Conservation (phyloP, 2,113 vertebrate genomes). For the Pteronura brasiliensis region DNA sequence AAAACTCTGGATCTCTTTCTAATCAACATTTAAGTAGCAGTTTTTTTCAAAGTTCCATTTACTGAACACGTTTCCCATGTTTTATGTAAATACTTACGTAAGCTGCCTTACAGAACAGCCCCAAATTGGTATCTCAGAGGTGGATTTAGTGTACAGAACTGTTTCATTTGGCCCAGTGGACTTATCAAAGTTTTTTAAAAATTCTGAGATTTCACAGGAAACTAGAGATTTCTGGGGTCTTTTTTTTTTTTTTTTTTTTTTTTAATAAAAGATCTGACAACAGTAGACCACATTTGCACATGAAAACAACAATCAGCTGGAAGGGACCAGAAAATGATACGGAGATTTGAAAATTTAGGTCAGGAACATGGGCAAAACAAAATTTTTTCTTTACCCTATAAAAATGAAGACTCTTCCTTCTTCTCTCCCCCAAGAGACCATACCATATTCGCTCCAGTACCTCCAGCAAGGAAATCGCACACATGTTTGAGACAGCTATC, state of each 20-base stretch:
- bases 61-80: not conserved
- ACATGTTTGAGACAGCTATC: slow-evolving; percentile 87
- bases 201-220: not conserved
- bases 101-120: not conserved
- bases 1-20: not conserved
- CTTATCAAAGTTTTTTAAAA: not conserved
- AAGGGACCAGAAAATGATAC: not conserved
- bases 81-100: not conserved
- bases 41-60: not conserved
- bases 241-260: not conserved
- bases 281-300: not conserved
- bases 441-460: slow-evolving; percentile 92
- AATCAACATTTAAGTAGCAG: not conserved
- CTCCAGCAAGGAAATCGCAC: slow-evolving; percentile 89
- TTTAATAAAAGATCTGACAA: not conserved
- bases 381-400: not conserved
- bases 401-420: not conserved
- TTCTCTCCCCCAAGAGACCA: slow-evolving; percentile 87
- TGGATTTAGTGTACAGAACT: not conserved
- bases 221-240: not conserved
- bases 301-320: not conserved
- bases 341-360: not conserved
- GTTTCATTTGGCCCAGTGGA: not conserved
- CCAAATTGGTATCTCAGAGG: not conserved
- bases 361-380: not conserved